Base-by-base conservation (phyloP, 2,113 vertebrate genomes). In the Passer montanus region DNA sequence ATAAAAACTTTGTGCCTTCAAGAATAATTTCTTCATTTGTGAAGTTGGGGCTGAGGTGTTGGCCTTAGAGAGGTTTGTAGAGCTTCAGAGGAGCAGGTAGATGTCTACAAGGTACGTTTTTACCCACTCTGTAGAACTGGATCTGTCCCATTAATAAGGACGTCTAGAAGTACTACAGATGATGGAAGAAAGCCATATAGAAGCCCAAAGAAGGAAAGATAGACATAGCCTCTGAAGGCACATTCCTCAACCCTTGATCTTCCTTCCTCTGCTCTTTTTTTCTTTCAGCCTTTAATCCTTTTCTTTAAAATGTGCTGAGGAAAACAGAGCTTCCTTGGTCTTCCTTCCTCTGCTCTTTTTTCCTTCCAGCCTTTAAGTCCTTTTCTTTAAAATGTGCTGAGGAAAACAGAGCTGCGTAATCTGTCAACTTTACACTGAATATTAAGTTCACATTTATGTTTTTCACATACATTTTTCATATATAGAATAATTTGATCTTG, bases 21-120 rank as follows among this genome's bases (percentile, higher is more conserved):
- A 52, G 11, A 37, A 37, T 63, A 16, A 20, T 19, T 66, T 47
- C 43, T 41, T 80, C 27, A 74, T 33, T n/a, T 39, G 23, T 17
- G 20, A 30, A 68, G 11, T 0, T 46, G 24, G 1, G 5, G 6
- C 2, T 7, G 6, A 3, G 6, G 3, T 4, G 0, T 9, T 67
- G 56, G 13, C 13, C 30, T 55, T 22, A 31, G 10, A 44, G 24
- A 19, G 9, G 11, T 64, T 60, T 49, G 4, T 2, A 64, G 28
- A 68, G 9, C 9, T 84, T 39, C 21, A 78, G 77, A 66, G 16
- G 31, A 41, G 6, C 2, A 43, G 58, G 28, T 30, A 69, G 37
- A 4, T 77, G 6, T 39, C n/a, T 62, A 37, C 13, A 70, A 79
- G 31, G 33, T 28, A 28, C 27, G 13, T 82, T 47, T 77, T 84